Evolutionary conservation across 2,113 vertebrate genomes (phyloP), one percentile per base, ranked within the genome.

Genomic region (Dasyprocta punctata): DNA sequence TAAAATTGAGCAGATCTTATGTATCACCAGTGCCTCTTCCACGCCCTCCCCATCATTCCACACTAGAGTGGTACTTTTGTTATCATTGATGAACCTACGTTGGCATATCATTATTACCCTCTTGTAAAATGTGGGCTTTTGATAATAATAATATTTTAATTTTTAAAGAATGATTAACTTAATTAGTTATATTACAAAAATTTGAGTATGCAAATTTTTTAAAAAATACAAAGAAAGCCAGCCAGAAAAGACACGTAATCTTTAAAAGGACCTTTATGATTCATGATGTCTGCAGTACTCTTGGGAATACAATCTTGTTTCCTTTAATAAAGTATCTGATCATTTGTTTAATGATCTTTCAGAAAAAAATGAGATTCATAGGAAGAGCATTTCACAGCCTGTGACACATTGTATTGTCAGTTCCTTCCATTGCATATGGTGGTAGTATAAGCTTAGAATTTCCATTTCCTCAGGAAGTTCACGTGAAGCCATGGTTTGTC

Each of bases 161-260:
- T 56, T 86, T 77, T 69, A 5, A 80, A 92, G 84, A 71, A 33
- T 17, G 30, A 28, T 95, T 71, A 16, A 65, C 20, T 63, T 89
- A 60, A 83, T 93, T 94, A 81, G 26, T 78, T 95, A 17, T 3
- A 28, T 78, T 92, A 56, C 3, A 75, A 85, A 93, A 77, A 13
- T 65, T 73, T 75, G 38, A 81, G 44, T 49, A 44, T 84, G n/a
- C n/a, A n/a, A n/a, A n/a, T n/a, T n/a, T n/a, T n/a, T 92, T 89
- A 47, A 88, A 88, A 92, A 93, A 44, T 49, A 36, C 44, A 44
- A 80, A 82, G 28, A 28, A 86, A n/a, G 5, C 22, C 54, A 93
- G 3, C 33, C 41, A 38, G 20, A 83, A 81, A 94, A 78, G 38
- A 14, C 2, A 54, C 38, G 41, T 71, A 41, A 86, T 58, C 14